phyloP scores from a whole-genome alignment of 1,140 invertebrate species.

The Hetaerina americana region DNA sequence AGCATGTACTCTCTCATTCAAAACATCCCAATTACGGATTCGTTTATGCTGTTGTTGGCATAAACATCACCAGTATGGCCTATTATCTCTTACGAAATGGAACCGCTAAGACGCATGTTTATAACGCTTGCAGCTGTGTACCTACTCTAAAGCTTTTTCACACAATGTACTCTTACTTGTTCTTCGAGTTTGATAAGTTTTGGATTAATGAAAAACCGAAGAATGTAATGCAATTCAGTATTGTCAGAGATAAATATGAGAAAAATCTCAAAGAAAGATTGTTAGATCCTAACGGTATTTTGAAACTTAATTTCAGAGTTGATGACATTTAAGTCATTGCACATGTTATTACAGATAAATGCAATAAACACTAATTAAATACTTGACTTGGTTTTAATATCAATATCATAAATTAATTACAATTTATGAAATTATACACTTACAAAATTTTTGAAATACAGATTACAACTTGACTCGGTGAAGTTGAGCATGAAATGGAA shows the following conservation, averaged over 20 bases:
- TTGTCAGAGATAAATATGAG: slow-evolving; percentile 74
- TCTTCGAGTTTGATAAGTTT: slow-evolving; percentile 86
- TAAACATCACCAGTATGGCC: slow-evolving; percentile 88
- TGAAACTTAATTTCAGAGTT: slow-evolving; percentile 58
- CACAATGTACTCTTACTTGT: slow-evolving; percentile 86
- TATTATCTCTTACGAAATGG: slow-evolving; percentile 67
- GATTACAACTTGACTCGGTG: too few species aligned
- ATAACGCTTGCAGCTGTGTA: slow-evolving; percentile 60
- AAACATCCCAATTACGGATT: slow-evolving; percentile 57
- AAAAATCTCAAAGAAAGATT: slow-evolving; percentile 48
- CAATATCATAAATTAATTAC: too few species aligned
- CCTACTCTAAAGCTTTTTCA: slow-evolving; percentile 74
- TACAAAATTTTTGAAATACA: too few species aligned
- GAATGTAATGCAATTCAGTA: slow-evolving; percentile 90
- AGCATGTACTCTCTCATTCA: slow-evolving; percentile 74
- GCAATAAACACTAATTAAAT: too few species aligned
- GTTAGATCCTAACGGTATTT: slow-evolving; percentile 45
- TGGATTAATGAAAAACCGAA: slow-evolving; percentile 83
- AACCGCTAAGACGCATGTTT: slow-evolving; percentile 81
- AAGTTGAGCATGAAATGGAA: too few species aligned
- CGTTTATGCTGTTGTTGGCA: slow-evolving; percentile 54
- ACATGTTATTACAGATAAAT: too few species aligned
- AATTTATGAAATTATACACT: too few species aligned
- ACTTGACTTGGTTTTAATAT: too few species aligned
- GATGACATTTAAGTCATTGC: slow-evolving; percentile 35